Evolutionary conservation across 2,888 invertebrate genomes (phyloP), one percentile per base, ranked within the genome.

Genomic region (Homarus gammarus): DNA sequence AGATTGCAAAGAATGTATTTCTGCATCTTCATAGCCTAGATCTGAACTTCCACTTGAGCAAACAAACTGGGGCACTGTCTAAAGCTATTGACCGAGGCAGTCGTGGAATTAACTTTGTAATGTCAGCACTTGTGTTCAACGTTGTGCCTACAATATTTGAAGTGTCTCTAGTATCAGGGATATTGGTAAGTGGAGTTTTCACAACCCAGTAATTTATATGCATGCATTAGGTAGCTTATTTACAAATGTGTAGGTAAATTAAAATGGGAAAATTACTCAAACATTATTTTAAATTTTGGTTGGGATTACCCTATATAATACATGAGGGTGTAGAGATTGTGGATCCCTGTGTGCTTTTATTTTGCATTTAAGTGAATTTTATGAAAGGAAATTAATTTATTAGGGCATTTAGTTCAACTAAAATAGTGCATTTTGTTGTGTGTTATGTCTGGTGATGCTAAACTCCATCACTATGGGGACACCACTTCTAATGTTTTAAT

Each of bases 71-170:
- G 78, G 98, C 97, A 0, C 94, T 99, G 61, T 97, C 98, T 0
- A 98, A 99, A 95, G 97, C 97, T 49, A 91, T 91, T 61, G 91
- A 91, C 61, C 70, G 96, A 84, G 98, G 98, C 8, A 98, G 97
- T 75, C 96, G 99, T 85, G 99, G 99, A 51, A 99, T 99, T 84
- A 99, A 99, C 95, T 99, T 99, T 94, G 98, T 99, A 18, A 95
- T 99, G 27, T 96, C 97, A 6, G 99, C 99, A 1, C 97, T 99
- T 96, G 97, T 99, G 61, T 99, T 99, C 94, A 99, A 99, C 94
- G 95, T 99, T 75, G 97, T 99, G 61, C 99, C 99, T 0, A 99
- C 99, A 0, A 95, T 98, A 77, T 97, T 99, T 93, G 99, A 99
- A 94, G 95, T 99, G 85, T 95, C 96, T 0, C 95, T 99, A 56